Base-by-base conservation (phyloP, 2,113 vertebrate species). In the Syngnathus scovelli region DNA sequence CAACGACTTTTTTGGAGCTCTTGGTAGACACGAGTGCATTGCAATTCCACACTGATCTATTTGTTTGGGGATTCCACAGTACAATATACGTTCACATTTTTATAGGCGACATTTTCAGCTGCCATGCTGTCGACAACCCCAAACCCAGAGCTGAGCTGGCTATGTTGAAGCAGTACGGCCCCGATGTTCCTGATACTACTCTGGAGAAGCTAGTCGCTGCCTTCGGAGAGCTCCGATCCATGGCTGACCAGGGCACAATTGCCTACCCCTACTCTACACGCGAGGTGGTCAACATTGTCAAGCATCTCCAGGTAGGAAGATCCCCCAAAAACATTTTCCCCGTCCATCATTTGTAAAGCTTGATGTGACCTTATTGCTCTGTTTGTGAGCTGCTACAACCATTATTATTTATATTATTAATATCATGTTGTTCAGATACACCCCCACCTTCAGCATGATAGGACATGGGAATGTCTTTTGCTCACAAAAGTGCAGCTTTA, bases 261-360 rank as follows among this genome's bases (percentile, higher is more conserved):
- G 93, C 92, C n/a, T 98, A 99, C 76, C 97, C 97, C 4, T 99
- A 99, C 76, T 99, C 96, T 59, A 98, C 96, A 46, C 90, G 96
- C 75, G 97, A 99, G 88, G 96, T 98, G 76, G 95, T 99, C 83
- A 99, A 95, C 86, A 95, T 99, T 12, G 95, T 99, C 61, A 98
- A 93, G 80, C 97, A 99, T 78, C 91, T 99, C 46, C 94, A 99
- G 95, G 97, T 99, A 89, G 58, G 68, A 90, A 6, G 15, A 6
- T 4, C 16, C n/a, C 21, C 12, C 3, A 12, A 21, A 62, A 18
- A 33, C 9, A 37, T 1, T 49, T 49, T 16, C 6, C 15, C 27
- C 27, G 0, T 3, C 27, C 27, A 33, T 33, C 27, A 33, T 33
- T 33, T 33, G 27, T 33, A 33, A 5, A 46, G 44, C 16, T 46